A percentile compares a stretch with the other conserved stretches of the same genome.
phyloP scores from a whole-genome alignment of 2,113 vertebrate genomes.

The Trematomus loennbergii region DNA sequence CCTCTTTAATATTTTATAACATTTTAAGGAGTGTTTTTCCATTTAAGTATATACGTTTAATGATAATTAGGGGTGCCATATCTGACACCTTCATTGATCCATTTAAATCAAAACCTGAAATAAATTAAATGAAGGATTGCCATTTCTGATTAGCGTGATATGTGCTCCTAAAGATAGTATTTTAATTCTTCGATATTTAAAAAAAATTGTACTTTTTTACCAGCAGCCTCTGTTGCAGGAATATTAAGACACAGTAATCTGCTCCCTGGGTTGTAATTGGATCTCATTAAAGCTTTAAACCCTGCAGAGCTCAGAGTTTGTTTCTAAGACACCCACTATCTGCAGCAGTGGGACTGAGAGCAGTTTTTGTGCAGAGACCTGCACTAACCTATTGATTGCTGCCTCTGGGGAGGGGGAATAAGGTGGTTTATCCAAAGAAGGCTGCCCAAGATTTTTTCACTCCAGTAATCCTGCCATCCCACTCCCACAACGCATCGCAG shows the following conservation, averaged over 20 bases:
- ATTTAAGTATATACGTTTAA: too few species aligned
- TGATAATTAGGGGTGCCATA: too few species aligned
- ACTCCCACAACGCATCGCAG: constrained; percentile 63
- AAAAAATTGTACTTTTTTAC: constrained; percentile 1
- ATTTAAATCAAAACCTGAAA: too few species aligned
- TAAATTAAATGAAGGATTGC: too few species aligned
- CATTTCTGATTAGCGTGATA: too few species aligned
- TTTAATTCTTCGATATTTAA: constrained; percentile 24
- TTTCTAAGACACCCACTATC: constrained; percentile 8
- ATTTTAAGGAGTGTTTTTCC: too few species aligned
- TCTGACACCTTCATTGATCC: too few species aligned
- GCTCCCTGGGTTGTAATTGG: neutral
- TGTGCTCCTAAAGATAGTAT: neutral
- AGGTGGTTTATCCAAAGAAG: constrained; percentile 63
- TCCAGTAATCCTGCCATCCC: constrained; percentile 73
- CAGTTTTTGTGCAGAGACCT: constrained; percentile 53
- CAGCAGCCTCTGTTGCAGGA: neutral
- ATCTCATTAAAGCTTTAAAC: constrained; percentile 5
- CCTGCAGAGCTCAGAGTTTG: constrained; percentile 12
- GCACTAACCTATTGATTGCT: constrained; percentile 77
- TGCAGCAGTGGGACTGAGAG: constrained; percentile 35
- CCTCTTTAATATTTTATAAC: too few species aligned
- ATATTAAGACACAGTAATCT: constrained; percentile 20
- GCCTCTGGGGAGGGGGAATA: constrained; percentile 59
- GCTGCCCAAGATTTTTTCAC: constrained; percentile 48